Conservation (phyloP, 2,113 vertebrate species). For the Grus americana region DNA sequence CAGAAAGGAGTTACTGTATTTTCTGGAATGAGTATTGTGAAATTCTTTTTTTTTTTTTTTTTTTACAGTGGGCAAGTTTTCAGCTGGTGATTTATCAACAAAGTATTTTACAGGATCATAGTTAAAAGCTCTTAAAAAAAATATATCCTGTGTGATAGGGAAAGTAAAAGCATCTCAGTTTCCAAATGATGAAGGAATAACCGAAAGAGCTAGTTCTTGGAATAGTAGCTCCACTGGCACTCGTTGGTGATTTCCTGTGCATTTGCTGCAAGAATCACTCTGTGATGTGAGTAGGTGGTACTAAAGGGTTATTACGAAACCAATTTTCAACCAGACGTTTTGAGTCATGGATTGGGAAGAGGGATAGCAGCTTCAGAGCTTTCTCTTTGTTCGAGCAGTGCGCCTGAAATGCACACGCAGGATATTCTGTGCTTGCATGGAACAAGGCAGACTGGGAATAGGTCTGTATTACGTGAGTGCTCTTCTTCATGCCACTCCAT, state of each 20-base stretch:
- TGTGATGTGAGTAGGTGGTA: constrained; percentile 78
- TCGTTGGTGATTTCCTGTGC: constrained; percentile 69
- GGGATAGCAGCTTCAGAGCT: constrained; percentile 42
- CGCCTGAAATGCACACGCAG: neutral
- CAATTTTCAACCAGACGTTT: constrained; percentile 56
- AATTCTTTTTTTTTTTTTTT: constrained; percentile 39
- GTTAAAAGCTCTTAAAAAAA: constrained; percentile 55
- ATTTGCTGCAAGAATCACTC: constrained; percentile 43
- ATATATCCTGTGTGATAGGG: constrained; percentile 11
- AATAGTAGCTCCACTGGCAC: constrained; percentile 58
- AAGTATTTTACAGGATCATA: constrained; percentile 71
- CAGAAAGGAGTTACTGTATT: constrained; percentile 78
- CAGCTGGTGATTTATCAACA: constrained; percentile 72
- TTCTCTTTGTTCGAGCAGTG: constrained; percentile 33
- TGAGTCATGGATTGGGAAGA: constrained; percentile 59
- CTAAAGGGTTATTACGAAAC: constrained; percentile 72
- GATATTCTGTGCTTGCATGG: neutral
- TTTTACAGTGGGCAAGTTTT: constrained; percentile 73
- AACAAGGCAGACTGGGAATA: neutral
- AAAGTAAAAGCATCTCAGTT: constrained; percentile 66
- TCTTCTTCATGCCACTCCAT: neutral
- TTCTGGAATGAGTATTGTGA: constrained; percentile 79
- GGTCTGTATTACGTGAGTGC: neutral
- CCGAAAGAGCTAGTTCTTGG: constrained; percentile 67
- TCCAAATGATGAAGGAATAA: constrained; percentile 42